Evolutionary conservation across 2,797 vertebrate genomes (phyloP).

Genomic region (Siniperca obscura): DNA sequence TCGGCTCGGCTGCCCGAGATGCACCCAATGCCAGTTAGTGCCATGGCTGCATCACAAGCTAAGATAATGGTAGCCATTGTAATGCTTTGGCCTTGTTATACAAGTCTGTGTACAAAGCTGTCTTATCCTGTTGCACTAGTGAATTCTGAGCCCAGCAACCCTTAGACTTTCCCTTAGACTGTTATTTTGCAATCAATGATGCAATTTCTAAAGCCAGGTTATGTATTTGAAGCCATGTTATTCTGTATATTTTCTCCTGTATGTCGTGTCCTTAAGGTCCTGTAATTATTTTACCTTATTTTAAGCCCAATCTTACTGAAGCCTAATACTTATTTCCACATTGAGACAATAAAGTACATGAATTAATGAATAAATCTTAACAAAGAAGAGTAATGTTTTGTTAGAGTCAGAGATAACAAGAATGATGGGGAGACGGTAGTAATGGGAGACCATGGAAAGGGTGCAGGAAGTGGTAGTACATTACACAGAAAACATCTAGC

Average conservation of each 20-base stretch:
- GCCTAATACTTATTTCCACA: background rate
- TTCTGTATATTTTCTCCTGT: background rate
- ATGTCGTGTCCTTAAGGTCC: background rate
- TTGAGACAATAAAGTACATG: background rate
- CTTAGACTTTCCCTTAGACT: background rate
- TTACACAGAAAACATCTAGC: slow-evolving; percentile 8
- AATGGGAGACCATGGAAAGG: background rate
- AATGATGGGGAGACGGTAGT: background rate
- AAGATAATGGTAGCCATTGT: slow-evolving; percentile 68
- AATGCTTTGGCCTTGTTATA: slow-evolving; percentile 44
- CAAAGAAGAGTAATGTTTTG: slow-evolving; percentile 2
- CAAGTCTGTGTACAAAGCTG: slow-evolving; percentile 61
- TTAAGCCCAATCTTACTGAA: background rate
- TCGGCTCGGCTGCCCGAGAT: slow-evolving; percentile 23
- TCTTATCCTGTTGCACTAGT: slow-evolving; percentile 53
- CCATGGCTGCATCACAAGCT: slow-evolving; percentile 22
- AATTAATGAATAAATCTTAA: background rate
- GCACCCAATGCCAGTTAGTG: slow-evolving; percentile 52
- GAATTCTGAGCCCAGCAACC: slow-evolving; percentile 20
- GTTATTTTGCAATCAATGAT: slow-evolving; percentile 2
- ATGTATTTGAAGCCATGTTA: background rate
- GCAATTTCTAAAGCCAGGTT: background rate
- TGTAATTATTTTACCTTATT: background rate
- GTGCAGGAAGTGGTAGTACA: background rate
- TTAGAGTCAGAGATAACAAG: background rate